Base-by-base conservation (phyloP, 2,113 vertebrate species). In the Cynocephalus volans region DNA sequence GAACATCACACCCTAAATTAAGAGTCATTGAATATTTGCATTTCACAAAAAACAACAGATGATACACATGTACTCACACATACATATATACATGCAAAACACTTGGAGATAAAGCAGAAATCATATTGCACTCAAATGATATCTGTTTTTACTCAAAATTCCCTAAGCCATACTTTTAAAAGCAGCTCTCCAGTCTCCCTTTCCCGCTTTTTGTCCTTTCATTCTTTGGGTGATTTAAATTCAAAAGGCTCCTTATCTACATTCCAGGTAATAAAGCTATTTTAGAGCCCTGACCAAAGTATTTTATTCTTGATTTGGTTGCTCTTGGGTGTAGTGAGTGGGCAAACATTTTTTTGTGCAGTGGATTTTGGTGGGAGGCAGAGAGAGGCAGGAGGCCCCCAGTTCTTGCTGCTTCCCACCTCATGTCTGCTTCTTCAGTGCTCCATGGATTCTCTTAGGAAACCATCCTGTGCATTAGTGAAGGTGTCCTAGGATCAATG, bases 91-190 rank as follows among this genome's bases (percentile, higher is more conserved):
- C 26, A 76, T 8, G 86, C 26, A 23, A 50, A 83, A 95, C 48
- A 75, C 50, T 62, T 75, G 77, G 84, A 95, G 19, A 76, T 84
- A 69, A 85, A 84, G 24, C 24, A 83, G 79, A 88, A 93, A 73
- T 14, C 45, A 48, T 60, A 58, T 45, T 83, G 62, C 17, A 23
- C 36, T 67, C 52, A 82, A 64, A 62, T 36, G 26, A n/a, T 86
- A 67, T 13, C 17, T 72, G 75, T 9, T 90, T 90, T 60, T 86
- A 62, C 41, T 89, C 76, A 93, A 50, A 92, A 76, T 75, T 52
- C 92, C 48, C 36, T 52, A 48, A 60, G 33, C 41, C 10, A 28
- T 58, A 36, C 36, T 95, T 94, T 21, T 72, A 24, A 81, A 80
- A 92, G 64, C 21, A 76, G 58, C 26, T 76, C 23, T 67, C 9